Percentiles rank a stretch among this genome's conserved stretches.
Conservation (phyloP, 2,888 invertebrate species). For the Nomada ferruginata region DNA sequence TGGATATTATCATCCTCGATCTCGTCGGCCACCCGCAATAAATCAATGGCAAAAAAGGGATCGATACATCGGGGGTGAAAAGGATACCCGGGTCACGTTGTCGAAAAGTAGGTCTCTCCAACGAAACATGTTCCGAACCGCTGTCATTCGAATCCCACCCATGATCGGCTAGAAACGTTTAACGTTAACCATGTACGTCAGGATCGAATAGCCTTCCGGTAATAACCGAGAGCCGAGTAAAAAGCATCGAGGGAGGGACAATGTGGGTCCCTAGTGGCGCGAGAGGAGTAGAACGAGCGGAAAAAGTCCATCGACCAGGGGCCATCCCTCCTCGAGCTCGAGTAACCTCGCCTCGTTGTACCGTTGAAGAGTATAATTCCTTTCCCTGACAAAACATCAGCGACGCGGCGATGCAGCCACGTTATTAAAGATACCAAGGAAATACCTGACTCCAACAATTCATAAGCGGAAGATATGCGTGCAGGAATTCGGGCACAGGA, state of each 20-base stretch:
- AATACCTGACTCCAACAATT: constrained; percentile 30
- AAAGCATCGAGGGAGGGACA: constrained; percentile 25
- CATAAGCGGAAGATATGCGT: constrained; percentile 39
- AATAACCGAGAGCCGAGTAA: constrained; percentile 61
- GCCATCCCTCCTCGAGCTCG: constrained; percentile 41
- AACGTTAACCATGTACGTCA: constrained; percentile 65
- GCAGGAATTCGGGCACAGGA: constrained; percentile 37
- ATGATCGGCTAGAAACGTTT: constrained; percentile 66
- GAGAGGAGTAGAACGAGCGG: constrained; percentile 35
- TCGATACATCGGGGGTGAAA: constrained; percentile 1
- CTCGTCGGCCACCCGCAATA: too few relatives aligned
- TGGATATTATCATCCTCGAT: too few relatives aligned
- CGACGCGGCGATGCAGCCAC: constrained; percentile 1
- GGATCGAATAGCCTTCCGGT: constrained; percentile 34
- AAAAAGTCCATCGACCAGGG: constrained; percentile 56
- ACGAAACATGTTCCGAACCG: constrained; percentile 31
- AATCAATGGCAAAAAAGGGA: not conserved
- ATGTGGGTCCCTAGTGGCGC: constrained; percentile 4
- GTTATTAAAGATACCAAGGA: constrained; percentile 60
- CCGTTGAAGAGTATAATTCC: not conserved
- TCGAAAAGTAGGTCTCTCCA: constrained; percentile 1
- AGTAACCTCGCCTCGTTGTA: constrained; percentile 31
- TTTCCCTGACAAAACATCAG: constrained; percentile 31
- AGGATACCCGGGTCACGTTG: constrained; percentile 11
- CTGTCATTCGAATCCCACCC: constrained; percentile 67